Base-by-base conservation (phyloP, 2,113 vertebrate species). In the Clarias magur region DNA sequence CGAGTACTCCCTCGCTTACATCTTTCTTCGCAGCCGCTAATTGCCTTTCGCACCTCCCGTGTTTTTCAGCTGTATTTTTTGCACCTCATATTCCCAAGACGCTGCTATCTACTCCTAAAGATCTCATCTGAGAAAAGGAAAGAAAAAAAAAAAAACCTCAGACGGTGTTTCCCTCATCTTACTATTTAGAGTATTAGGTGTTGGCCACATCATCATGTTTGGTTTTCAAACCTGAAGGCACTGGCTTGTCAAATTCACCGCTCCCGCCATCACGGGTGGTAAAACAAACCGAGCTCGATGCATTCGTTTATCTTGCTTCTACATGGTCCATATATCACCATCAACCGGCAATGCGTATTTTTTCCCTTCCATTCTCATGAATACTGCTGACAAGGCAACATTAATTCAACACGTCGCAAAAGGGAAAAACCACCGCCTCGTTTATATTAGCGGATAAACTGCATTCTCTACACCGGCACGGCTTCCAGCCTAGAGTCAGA, bases 21-120 rank as follows among this genome's bases (percentile, higher is more conserved):
- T 27, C 78, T 90, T 90, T 84, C 88, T 87, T 90, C 60, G 59
- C 72, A 57, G 80, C 78, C 76, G 87, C 92, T 95, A 95, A 95
- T 95, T 96, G 93, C 91, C 92, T 94, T 94, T 95, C 93, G 91
- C 94, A 95, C 94, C 91, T 94, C 88, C 85, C 80, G 72, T 92
- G 92, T 92, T 94, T 93, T 89, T 89, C 25, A 42, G 89, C 90
- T 81, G 59, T 30, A 89, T 87, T 88, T 75, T 88, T 84, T 89
- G 70, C 85, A 80, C 65, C 89, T 88, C 57, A 48, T 73, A 91
- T 92, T 92, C 93, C 65, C 48, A 80, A 88, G 92, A 80, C 85
- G 60, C 34, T 53, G 62, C 85, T 34, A 21, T 21, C 63, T 54
- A 19, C 56, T 84, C 86, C 85, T n/a, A 80, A 72, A 86, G 90